phyloP scores from a whole-genome alignment of 1,140 invertebrate genomes.

The Chymomyza costata region DNA sequence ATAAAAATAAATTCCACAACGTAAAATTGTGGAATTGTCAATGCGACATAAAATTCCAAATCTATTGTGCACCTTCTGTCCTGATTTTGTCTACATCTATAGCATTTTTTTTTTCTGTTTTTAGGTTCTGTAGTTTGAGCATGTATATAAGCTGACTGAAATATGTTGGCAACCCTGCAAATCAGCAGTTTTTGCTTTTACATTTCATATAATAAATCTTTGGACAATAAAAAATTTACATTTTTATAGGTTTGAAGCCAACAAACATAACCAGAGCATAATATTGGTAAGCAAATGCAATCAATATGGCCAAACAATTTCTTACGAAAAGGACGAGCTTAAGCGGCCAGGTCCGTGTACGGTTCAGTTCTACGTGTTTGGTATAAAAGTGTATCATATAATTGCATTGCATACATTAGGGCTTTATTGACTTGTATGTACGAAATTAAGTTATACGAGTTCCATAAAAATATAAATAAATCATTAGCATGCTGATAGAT shows the following conservation, averaged over 20 bases:
- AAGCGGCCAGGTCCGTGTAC: neutral
- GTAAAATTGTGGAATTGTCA: conserved; percentile 20
- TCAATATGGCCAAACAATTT: conserved; percentile 15
- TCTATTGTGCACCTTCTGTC: conserved; percentile 31
- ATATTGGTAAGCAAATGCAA: conserved; percentile 46
- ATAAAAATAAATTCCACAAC: conserved; percentile 57
- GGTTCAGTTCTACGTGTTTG: neutral
- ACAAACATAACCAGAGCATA: neutral
- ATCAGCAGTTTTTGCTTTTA: conserved; percentile 55
- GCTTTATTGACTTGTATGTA: neutral
- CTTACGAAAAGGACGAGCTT: neutral
- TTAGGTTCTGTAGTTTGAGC: too few species aligned
- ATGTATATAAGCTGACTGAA: conserved; percentile 29
- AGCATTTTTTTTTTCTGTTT: too few species aligned
- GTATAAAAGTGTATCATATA: conserved; percentile 28
- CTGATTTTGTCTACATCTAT: too few species aligned
- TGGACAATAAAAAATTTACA: conserved; percentile 63
- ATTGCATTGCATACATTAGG: conserved; percentile 33
- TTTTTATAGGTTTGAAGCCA: conserved; percentile 42
- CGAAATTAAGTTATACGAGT: conserved; percentile 12
- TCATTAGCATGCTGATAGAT: conserved; percentile 50
- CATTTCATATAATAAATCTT: conserved; percentile 56
- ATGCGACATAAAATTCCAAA: conserved; percentile 50
- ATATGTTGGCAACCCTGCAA: conserved; percentile 50
- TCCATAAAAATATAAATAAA: conserved; percentile 23